phyloP scores from a whole-genome alignment of 2,113 vertebrate species.

The Carettochelys insculpta region DNA sequence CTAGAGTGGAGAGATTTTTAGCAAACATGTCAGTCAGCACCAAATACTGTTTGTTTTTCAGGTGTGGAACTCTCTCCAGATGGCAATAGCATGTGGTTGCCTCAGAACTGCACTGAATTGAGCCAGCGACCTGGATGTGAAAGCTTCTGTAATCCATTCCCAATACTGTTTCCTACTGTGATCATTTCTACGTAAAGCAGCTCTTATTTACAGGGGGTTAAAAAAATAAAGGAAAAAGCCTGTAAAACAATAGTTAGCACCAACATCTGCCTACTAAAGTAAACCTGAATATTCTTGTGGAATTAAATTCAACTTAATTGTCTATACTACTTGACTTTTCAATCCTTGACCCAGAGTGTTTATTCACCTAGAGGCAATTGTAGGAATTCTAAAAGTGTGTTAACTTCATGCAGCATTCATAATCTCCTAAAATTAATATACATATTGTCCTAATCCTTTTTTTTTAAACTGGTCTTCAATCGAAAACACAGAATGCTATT shows the following conservation, averaged over 20 bases:
- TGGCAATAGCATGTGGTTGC: neutral
- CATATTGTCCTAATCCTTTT: slow-evolving; percentile 23
- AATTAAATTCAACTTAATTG: slow-evolving; percentile 24
- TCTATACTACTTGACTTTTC: slow-evolving; percentile 8
- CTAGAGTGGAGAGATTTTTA: rapidly evolving
- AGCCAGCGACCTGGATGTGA: neutral
- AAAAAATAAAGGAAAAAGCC: neutral
- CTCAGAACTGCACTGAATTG: rapidly evolving
- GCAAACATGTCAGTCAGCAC: neutral
- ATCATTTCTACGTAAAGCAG: neutral
- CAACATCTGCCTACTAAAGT: neutral
- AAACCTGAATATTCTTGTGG: slow-evolving; percentile 1
- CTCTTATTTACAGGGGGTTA: neutral
- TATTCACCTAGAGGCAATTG: slow-evolving; percentile 24
- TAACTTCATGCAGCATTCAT: neutral
- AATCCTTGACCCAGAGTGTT: neutral
- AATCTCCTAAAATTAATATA: slow-evolving; percentile 27
- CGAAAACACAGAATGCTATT: neutral
- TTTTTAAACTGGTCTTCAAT: slow-evolving; percentile 8
- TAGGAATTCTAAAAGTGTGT: neutral
- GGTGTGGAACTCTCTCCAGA: neutral
- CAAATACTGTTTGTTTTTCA: neutral
- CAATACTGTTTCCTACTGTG: neutral
- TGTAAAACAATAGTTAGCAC: neutral
- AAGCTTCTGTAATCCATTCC: neutral